Evolutionary conservation across 2,797 vertebrate genomes (phyloP), one percentile per base, ranked within the genome.

Genomic region (Acestrorhynchus altus): DNA sequence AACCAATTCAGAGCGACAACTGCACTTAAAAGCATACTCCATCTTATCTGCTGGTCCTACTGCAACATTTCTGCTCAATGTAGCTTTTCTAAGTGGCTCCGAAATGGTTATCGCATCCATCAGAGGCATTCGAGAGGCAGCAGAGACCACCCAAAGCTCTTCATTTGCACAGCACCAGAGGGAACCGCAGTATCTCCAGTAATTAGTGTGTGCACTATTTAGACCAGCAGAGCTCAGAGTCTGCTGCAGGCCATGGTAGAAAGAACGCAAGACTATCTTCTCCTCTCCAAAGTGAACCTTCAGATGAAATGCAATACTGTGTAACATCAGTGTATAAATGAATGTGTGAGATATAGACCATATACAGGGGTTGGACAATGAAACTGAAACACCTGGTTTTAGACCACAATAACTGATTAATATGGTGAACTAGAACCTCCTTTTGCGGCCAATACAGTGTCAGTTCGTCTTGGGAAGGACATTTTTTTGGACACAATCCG

Each of bases 41-140:
- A 52, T 74, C 60, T 61, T 57, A 72, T 52, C 63, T 63, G 67
- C 31, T 39, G 52, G 13, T 59, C 61, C 8, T 57, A 26, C 46
- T 22, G 40, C 70, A 56, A 46, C 73, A 40, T 79, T 77, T 59
- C 69, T 74, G 70, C 65, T 77, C 74, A 81, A 84, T 77, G 74
- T 46, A 71, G 70, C 52, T 12, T 52, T 66, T 52, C 54, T 18
- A 60, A 81, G 77, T 66, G 66, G 46, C 52, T 46, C 40, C 31
- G 28, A 74, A 84, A 79, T 69, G 70, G 22, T 52, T 74, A 84
- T 77, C 74, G 63, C 46, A 13, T 22, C 47, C 69, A 76, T 73
- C 79, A 76, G 56, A 61, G 70, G 54, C 40, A 65, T 13, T 51
- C 0, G 3, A 49, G 54, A 42, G 31, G 49, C 47, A 72, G 57